Evolutionary conservation across 2,888 invertebrate genomes (phyloP), one percentile per base, ranked within the genome.

Genomic region (Tiliacea citrago): DNA sequence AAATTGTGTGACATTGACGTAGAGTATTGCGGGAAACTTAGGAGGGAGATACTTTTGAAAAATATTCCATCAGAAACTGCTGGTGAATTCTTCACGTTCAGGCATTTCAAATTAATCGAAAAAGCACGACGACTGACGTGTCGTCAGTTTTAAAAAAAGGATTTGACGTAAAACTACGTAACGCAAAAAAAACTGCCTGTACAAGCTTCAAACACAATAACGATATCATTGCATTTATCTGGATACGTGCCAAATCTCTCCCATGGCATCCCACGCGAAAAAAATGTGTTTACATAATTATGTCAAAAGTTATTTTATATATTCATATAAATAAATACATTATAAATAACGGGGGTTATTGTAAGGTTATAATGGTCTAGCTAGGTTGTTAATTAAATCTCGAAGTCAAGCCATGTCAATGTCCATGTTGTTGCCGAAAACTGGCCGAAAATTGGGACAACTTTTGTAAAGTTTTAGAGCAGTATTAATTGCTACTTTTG

Each of bases 281-380:
- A 79, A 86, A 79, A 81, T 63, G 68, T 86, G 79, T 87, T 87
- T 79, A 79, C 74, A 68, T 69, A n/a, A n/a, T n/a, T n/a, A 60
- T 71, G 51, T 76, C 63, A 73, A 80, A 73, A 68, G 16, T 70
- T 73, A 65, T 68, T 71, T 47, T 69, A 62, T 61, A 57, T 51
- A 57, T 51, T 69, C 51, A 51, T 12, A 55, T 68, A 45, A 29
- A 63, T 29, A 47, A 47, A 47, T 39, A 71, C 24, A 53, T 29
- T n/a, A 42, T 70, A 13, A 60, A 77, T 73, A 74, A 69, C 21
- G 18, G 57, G 18, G 57, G 42, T 55, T 47, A 35, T n/a, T 57
- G 29, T 58, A 49, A 68, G 18, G 21, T 60, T 55, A 60, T n/a
- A 24, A 45, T 24, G 16, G 13, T 42, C 10, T 55, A 35, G 42